phyloP scores from a whole-genome alignment of 2,797 vertebrate species.

The Glyptemys insculpta region DNA sequence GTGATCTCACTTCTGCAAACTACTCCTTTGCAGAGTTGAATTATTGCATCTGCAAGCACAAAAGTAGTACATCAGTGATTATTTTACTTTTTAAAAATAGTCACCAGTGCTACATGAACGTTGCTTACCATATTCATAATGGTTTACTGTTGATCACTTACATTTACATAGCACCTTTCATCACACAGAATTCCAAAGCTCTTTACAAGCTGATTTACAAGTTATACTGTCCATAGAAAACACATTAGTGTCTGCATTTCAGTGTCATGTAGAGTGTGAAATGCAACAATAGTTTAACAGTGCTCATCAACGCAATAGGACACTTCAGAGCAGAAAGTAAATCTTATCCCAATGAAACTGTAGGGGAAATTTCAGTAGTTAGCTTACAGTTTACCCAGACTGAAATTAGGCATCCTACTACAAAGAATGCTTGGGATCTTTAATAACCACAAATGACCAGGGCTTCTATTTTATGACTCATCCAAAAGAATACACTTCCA shows the following conservation, averaged over 20 bases:
- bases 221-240: constrained; percentile 11
- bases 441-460: background rate
- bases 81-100: constrained; percentile 36
- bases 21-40: background rate
- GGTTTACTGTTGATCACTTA: background rate
- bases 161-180: constrained; percentile 37
- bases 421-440: background rate
- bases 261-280: background rate
- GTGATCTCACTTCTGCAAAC: constrained; percentile 27
- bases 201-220: constrained; percentile 41
- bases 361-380: background rate
- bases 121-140: background rate
- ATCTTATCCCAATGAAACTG: background rate
- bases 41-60: background rate
- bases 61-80: constrained; percentile 21
- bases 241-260: background rate
- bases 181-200: background rate
- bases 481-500: background rate
- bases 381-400: background rate
- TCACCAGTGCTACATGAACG: background rate
- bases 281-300: constrained; percentile 10
- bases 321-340: background rate
- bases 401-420: background rate
- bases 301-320: constrained; percentile 17
- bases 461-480: background rate